Evolutionary conservation across 2,113 vertebrate genomes (phyloP).

Genomic region (Seriola rivoliana): DNA sequence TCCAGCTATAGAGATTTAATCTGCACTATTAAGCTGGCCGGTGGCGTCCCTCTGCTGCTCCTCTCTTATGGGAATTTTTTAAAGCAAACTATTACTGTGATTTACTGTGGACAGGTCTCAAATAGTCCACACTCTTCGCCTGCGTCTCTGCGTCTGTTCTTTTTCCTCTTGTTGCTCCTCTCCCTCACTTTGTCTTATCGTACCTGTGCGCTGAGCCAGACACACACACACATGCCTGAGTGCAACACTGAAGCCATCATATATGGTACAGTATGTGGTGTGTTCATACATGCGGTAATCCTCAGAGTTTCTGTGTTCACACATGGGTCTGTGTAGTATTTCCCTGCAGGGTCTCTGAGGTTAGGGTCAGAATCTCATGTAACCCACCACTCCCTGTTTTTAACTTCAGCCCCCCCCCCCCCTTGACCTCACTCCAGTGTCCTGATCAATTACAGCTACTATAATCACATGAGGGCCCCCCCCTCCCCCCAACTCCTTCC

Average conservation of each 20-base stretch:
- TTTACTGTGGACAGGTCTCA: conserved; percentile 66
- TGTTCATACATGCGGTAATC: conserved; percentile 57
- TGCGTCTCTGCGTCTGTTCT: conserved; percentile 37
- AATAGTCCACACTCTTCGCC: conserved; percentile 43
- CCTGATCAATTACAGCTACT: conserved; percentile 57
- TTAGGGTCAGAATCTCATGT: conserved; percentile 63
- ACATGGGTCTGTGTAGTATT: conserved; percentile 45
- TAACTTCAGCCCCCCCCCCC: conserved; percentile 8
- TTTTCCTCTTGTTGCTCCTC: conserved; percentile 47
- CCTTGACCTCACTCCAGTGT: conserved; percentile 31
- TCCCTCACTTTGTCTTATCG: conserved; percentile 23
- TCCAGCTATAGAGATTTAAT: conserved; percentile 77
- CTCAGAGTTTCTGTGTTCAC: conserved; percentile 40
- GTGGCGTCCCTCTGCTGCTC: conserved; percentile 44
- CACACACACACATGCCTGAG: conserved; percentile 18
- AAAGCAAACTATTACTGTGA: conserved; percentile 77
- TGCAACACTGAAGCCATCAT: conserved; percentile 23
- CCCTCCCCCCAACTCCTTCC: not conserved
- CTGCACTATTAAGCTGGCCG: conserved; percentile 67
- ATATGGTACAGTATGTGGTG: conserved; percentile 6
- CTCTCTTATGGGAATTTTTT: conserved; percentile 69
- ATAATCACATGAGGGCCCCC: conserved; percentile 33
- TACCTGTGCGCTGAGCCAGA: conserved; percentile 32
- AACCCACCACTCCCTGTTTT: conserved; percentile 46
- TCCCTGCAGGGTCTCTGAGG: conserved; percentile 53